Evolutionary conservation across 2,888 invertebrate species (phyloP).

Genomic region (Mythimna albipuncta): DNA sequence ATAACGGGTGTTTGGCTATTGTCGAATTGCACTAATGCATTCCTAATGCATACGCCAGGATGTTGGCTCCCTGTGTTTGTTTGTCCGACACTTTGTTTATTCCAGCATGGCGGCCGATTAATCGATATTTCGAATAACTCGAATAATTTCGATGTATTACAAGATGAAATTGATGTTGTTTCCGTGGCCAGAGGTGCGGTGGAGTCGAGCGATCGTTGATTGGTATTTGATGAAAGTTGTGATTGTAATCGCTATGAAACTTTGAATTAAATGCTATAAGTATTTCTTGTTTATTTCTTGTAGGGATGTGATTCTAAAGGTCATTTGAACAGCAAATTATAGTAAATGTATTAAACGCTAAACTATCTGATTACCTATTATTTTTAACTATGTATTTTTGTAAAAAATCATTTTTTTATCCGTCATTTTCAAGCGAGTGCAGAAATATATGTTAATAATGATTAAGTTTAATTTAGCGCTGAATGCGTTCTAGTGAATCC

Average conservation of each 20-base stretch:
- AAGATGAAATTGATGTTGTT: slow-evolving; percentile 51
- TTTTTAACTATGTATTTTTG: too few species aligned
- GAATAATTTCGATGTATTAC: slow-evolving; percentile 50
- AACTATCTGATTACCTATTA: too few species aligned
- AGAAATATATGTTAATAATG: too few species aligned
- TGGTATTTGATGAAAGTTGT: slow-evolving; percentile 37
- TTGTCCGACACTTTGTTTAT: slow-evolving; percentile 55
- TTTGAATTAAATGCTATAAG: neutral
- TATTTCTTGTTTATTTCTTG: slow-evolving; percentile 1
- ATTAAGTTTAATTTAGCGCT: neutral
- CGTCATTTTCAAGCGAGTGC: too few species aligned
- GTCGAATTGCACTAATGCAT: slow-evolving; percentile 74
- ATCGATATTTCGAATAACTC: slow-evolving; percentile 60
- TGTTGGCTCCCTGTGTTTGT: slow-evolving; percentile 67
- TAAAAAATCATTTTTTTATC: neutral
- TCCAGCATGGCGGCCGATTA: slow-evolving; percentile 56
- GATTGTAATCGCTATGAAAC: slow-evolving; percentile 30
- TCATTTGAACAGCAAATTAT: too few species aligned
- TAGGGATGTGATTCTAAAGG: neutral
- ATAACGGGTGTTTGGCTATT: slow-evolving; percentile 64
- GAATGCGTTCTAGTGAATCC: neutral
- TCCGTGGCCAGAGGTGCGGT: slow-evolving; percentile 29
- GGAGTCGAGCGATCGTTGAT: slow-evolving; percentile 24
- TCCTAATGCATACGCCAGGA: slow-evolving; percentile 74
- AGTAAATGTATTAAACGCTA: too few species aligned